Conservation (phyloP, 2,113 vertebrate genomes). For the Xiphophorus couchianus region DNA sequence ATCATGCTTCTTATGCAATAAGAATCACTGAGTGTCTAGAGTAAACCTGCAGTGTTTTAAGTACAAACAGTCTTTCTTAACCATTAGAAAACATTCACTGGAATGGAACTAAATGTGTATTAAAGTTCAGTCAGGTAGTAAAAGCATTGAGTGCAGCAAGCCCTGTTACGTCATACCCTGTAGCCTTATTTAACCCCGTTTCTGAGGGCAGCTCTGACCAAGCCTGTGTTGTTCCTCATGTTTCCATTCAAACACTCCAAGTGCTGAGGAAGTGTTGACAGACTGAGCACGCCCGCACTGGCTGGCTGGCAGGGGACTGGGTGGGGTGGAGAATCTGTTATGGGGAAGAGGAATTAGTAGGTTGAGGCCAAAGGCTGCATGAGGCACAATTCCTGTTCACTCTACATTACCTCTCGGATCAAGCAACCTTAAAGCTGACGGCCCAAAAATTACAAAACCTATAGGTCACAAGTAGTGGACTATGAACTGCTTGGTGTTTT, state of each 20-base stretch:
- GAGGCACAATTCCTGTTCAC: slow-evolving; percentile 41
- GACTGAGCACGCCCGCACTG: slow-evolving; percentile 66
- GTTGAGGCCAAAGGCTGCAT: slow-evolving; percentile 47
- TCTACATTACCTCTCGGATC: slow-evolving; percentile 43
- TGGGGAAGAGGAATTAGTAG: slow-evolving; percentile 37
- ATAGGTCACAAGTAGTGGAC: slow-evolving; percentile 14
- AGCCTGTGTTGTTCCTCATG: slow-evolving; percentile 50
- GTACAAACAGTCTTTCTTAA: slow-evolving; percentile 38
- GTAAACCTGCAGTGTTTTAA: slow-evolving; percentile 25
- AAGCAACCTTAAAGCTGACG: slow-evolving; percentile 45
- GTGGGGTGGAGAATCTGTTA: slow-evolving; percentile 43
- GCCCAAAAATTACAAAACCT: slow-evolving; percentile 32
- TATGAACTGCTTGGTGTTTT: slow-evolving; percentile 42
- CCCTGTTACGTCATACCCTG: slow-evolving; percentile 64
- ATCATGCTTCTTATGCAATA: slow-evolving; percentile 10
- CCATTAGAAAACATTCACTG: slow-evolving; percentile 43
- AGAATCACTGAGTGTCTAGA: slow-evolving; percentile 25
- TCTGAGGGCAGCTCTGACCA: slow-evolving; percentile 46
- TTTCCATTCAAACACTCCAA: slow-evolving; percentile 64
- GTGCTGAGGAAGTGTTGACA: slow-evolving; percentile 76
- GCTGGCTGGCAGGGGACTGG: slow-evolving; percentile 57
- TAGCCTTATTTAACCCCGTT: slow-evolving; percentile 52
- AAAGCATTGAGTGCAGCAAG: slow-evolving; percentile 49
- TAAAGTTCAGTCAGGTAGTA: slow-evolving; percentile 49
- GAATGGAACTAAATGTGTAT: slow-evolving; percentile 34